Base-by-base conservation (phyloP, 2,888 invertebrate species). In the Acleris cristana region DNA sequence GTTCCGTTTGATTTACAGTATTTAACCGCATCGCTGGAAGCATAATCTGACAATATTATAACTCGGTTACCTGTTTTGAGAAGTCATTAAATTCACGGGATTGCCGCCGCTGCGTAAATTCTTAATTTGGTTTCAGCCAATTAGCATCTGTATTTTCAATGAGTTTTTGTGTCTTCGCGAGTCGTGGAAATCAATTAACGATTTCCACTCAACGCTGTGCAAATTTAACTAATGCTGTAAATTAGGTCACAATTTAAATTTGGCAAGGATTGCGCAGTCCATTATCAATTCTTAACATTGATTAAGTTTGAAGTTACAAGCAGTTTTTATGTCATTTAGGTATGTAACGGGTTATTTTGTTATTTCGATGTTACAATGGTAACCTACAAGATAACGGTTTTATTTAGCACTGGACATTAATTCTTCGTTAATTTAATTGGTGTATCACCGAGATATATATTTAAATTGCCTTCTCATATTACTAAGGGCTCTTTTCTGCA, bases 1-100 rank as follows among this genome's bases (percentile, higher is more conserved):
- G 81, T 83, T 86, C 74, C 81, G 80, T 82, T 84, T 83, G 78
- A 85, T 82, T 84, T 82, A 79, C 71, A 76, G 79, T 76, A 76
- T 64, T 30, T 51, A 55, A 57, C 45, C 56, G 18, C 61, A 66
- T 61, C 65, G 40, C 60, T 44, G 51, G 58, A 48, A 52, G 34
- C 57, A 52, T 53, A 52, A 67, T 67, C 49, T 54, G 58, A 63
- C 49, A 63, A 58, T 57, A 63, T 48, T 49, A 67, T 67, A 63
- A 63, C 40, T 63, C 54, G 23, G 40, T 63, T 63, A 56, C 69
- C 56, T 61, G 52, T 48, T 57, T 44, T 49, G 64, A 54, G 26
- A 51, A 59, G 55, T 60, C 55, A 59, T 63, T 64, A 64, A 64
- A 57, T 64, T 23, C 57, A 52, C 49, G 57, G 61, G 58, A 59